Evolutionary conservation across 2,797 vertebrate species (phyloP).

Genomic region (Falco naumanni): DNA sequence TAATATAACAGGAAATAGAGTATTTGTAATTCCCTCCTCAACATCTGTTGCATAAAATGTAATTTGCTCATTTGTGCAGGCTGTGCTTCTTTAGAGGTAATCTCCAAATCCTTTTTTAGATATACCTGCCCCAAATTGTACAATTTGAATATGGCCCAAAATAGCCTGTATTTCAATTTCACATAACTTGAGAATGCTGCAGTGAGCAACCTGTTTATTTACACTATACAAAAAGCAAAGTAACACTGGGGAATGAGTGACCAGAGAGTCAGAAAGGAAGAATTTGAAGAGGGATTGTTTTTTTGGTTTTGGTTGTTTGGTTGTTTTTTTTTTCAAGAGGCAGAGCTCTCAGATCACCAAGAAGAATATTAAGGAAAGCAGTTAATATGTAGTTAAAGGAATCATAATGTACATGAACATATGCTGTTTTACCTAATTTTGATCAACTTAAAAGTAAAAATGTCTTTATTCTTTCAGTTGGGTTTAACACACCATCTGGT

Average conservation of each 20-base stretch:
- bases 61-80: slow-evolving; percentile 62
- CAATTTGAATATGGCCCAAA: neutral
- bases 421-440: slow-evolving; percentile 77
- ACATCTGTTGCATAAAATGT: slow-evolving; percentile 67
- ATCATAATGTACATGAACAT: slow-evolving; percentile 72
- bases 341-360: slow-evolving; percentile 48
- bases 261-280: neutral
- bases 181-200: neutral
- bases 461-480: slow-evolving; percentile 59
- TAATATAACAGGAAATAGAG: slow-evolving; percentile 22
- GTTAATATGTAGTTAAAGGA: slow-evolving; percentile 72
- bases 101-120: slow-evolving; percentile 35
- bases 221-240: neutral
- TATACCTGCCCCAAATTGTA: slow-evolving; percentile 18
- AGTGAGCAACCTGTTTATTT: neutral
- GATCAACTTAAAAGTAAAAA: slow-evolving; percentile 78
- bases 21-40: slow-evolving; percentile 51
- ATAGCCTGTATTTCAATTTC: neutral
- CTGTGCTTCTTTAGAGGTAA: slow-evolving; percentile 46
- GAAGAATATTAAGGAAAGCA: slow-evolving; percentile 68
- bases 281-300: neutral
- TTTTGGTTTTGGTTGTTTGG: neutral
- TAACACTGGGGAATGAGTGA: neutral
- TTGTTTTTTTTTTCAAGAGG: neutral
- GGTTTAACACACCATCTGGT: slow-evolving; percentile 76